Evolutionary conservation across 2,113 vertebrate species (phyloP).

Genomic region (Danionella cerebrum): DNA sequence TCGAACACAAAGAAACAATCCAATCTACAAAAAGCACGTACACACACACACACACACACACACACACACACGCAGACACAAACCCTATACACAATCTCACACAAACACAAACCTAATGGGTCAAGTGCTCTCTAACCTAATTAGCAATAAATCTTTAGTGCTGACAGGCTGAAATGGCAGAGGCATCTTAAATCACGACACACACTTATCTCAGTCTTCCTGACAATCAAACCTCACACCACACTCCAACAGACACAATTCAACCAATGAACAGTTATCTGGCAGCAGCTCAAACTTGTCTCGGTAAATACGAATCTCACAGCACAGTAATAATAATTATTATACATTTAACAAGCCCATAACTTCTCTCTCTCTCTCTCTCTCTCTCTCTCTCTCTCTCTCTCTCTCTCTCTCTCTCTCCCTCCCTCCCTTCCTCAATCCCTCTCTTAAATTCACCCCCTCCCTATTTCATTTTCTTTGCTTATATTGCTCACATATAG

Average conservation of each 20-base stretch:
- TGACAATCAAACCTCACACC: slow-evolving; percentile 10
- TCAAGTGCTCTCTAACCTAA: slow-evolving; percentile 42
- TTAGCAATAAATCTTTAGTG: slow-evolving; percentile 47
- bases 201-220: slow-evolving; percentile 14
- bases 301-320: slow-evolving; percentile 8
- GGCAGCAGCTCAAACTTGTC: background rate
- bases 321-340: slow-evolving; percentile 17
- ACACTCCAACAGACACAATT: background rate
- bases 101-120: slow-evolving; percentile 20
- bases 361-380: background rate
- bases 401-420: background rate
- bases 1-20: slow-evolving; percentile 18
- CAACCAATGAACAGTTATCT: background rate
- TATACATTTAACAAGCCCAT: slow-evolving; percentile 16
- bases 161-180: slow-evolving; percentile 48
- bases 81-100: too few species aligned
- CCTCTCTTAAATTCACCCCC: too few species aligned
- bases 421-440: background rate
- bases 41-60: slow-evolving; percentile 2
- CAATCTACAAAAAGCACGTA: background rate
- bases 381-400: background rate
- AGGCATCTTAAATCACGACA: slow-evolving; percentile 41
- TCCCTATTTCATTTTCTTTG: too few species aligned
- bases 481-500: too few species aligned
- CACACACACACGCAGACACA: too few species aligned